A percentile compares a stretch with the other conserved stretches of the same genome.
Conservation (phyloP, 2,888 invertebrate species). For the Himalopsyche japonica region DNA sequence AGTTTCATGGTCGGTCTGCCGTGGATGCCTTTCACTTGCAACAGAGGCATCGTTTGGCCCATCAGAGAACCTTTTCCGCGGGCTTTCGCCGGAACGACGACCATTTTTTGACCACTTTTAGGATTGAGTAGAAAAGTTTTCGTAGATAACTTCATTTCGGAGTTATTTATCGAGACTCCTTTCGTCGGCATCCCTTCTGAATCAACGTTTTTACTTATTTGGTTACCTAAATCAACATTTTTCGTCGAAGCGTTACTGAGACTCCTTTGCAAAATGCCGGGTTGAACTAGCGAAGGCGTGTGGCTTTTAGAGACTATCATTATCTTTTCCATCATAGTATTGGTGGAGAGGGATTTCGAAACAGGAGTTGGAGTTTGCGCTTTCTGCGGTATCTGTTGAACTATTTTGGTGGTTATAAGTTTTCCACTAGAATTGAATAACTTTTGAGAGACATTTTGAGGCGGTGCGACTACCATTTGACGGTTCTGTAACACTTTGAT, state of each 20-base stretch:
- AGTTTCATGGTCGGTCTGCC: slow-evolving; percentile 53
- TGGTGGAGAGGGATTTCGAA: slow-evolving; percentile 46
- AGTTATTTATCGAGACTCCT: slow-evolving; percentile 53
- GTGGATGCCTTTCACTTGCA: slow-evolving; percentile 56
- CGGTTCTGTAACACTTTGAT: slow-evolving; percentile 55
- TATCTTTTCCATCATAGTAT: slow-evolving; percentile 52
- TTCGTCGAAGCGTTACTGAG: slow-evolving; percentile 45
- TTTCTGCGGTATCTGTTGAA: slow-evolving; percentile 37
- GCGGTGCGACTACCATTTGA: slow-evolving; percentile 52
- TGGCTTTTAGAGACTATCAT: slow-evolving; percentile 52
- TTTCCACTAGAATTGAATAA: slow-evolving; percentile 50
- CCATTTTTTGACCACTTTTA: slow-evolving; percentile 59
- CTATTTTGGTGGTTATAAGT: slow-evolving; percentile 55
- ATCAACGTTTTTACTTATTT: slow-evolving; percentile 49
- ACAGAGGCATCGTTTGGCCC: slow-evolving; percentile 50
- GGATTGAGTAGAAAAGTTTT: slow-evolving; percentile 58
- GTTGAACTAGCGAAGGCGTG: slow-evolving; percentile 23
- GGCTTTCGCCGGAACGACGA: slow-evolving; percentile 55
- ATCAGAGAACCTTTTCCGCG: slow-evolving; percentile 52
- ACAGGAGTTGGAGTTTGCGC: slow-evolving; percentile 41
- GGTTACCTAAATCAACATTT: slow-evolving; percentile 49
- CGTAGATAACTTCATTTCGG: slow-evolving; percentile 57
- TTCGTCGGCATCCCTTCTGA: slow-evolving; percentile 49
- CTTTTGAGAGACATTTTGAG: slow-evolving; percentile 50
- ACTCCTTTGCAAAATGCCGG: slow-evolving; percentile 30